These are phyloP conservation scores for Nibea coibor DNA, from an alignment of 2,113 vertebrate species.

Conservation along the genomic window DNA sequence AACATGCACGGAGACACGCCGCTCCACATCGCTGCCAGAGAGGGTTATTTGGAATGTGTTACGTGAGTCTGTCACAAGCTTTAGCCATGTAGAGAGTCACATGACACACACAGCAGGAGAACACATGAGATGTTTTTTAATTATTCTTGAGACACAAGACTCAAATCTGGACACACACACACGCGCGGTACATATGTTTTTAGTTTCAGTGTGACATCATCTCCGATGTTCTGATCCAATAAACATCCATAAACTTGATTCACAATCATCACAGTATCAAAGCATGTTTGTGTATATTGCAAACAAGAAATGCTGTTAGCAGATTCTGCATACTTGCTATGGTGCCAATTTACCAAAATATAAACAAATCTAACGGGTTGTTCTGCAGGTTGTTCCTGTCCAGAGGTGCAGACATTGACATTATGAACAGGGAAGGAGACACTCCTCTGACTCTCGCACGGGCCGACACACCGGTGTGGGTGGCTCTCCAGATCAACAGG, in stretches of 20 bases:
- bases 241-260: too few relatives aligned
- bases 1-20: conserved; percentile 93
- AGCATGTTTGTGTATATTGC: too few relatives aligned
- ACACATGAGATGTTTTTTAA: too few relatives aligned
- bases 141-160: too few relatives aligned
- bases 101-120: too few relatives aligned
- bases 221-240: too few relatives aligned
- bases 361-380: background rate
- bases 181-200: too few relatives aligned
- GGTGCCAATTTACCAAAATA: background rate
- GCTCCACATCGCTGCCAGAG: conserved; percentile 91
- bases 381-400: conserved; percentile 89
- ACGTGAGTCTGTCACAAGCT: conserved; percentile 82
- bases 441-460: conserved; percentile 88
- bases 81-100: background rate
- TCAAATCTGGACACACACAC: too few relatives aligned
- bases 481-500: conserved; percentile 92
- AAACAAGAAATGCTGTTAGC: background rate
- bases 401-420: conserved; percentile 90
- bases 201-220: too few relatives aligned
- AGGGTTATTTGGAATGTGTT: conserved; percentile 90
- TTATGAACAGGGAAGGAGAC: conserved; percentile 92
- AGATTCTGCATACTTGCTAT: background rate
- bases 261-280: too few relatives aligned
- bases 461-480: conserved; percentile 90